These are phyloP conservation scores for Somateria mollissima DNA, from an alignment of 2,797 vertebrate genomes.

Conservation along the genomic window DNA sequence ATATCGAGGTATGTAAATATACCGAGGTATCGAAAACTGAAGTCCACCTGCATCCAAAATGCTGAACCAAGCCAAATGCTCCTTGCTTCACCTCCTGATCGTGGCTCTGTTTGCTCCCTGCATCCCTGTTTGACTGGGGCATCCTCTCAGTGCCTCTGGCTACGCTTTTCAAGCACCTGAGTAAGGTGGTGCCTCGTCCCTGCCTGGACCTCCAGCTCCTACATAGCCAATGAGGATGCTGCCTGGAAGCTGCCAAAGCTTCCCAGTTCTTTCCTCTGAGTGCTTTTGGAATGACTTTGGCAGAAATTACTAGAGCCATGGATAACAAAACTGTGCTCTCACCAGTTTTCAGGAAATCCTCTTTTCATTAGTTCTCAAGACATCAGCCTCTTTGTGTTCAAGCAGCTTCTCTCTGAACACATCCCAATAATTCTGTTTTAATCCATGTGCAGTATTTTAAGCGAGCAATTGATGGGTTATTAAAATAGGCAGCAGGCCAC, in stretches of 20 bases:
- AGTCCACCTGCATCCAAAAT: background rate
- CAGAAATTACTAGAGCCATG: background rate
- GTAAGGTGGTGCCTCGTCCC: fast-evolving
- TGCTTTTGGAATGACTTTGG: background rate
- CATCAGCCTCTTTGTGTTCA: background rate
- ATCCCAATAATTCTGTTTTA: slow-evolving; percentile 15
- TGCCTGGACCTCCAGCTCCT: too few species aligned
- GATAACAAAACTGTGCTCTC: background rate
- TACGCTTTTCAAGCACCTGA: background rate
- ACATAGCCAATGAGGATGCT: background rate
- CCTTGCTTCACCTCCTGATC: background rate
- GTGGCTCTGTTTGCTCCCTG: background rate
- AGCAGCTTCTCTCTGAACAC: background rate
- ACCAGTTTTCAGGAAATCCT: background rate
- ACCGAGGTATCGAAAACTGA: background rate
- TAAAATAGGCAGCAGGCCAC: background rate
- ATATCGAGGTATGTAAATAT: background rate
- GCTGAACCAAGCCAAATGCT: background rate
- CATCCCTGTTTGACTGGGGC: background rate
- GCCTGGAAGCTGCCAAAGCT: background rate
- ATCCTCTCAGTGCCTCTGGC: background rate
- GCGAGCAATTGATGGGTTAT: background rate
- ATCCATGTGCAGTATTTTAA: background rate
- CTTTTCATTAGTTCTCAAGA: background rate
- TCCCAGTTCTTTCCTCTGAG: background rate